Evolutionary conservation across 2,113 vertebrate genomes (phyloP).

Genomic region (Chaetura pelagica): DNA sequence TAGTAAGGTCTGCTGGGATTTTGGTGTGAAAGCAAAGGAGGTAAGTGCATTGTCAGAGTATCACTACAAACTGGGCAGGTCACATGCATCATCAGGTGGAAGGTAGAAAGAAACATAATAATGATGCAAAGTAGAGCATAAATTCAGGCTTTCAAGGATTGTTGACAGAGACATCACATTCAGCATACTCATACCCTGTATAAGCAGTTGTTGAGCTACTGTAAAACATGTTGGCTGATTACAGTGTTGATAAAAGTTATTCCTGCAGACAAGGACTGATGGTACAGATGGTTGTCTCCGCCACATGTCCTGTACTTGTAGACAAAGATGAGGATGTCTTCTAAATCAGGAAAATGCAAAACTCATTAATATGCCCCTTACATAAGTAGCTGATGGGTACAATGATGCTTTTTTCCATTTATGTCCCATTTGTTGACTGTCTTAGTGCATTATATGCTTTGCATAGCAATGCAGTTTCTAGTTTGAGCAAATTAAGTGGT

Average conservation of each 20-base stretch:
- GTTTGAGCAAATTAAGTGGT: neutral
- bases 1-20: neutral
- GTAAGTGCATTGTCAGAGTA: neutral
- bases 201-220: neutral
- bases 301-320: neutral
- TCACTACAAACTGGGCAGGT: neutral
- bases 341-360: neutral
- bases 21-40: neutral
- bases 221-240: neutral
- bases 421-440: neutral
- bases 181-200: neutral
- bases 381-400: neutral
- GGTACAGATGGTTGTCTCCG: neutral
- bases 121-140: neutral
- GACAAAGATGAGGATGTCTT: neutral
- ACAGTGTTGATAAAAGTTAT: neutral
- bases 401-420: neutral
- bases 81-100: neutral
- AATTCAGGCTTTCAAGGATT: neutral
- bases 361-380: neutral
- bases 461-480: neutral
- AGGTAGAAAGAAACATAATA: neutral
- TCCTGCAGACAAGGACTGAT: neutral
- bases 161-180: neutral
- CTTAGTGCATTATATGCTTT: neutral